These are phyloP conservation scores for Symphodus melops DNA, from an alignment of 2,113 vertebrate genomes.

Conservation along the genomic window DNA sequence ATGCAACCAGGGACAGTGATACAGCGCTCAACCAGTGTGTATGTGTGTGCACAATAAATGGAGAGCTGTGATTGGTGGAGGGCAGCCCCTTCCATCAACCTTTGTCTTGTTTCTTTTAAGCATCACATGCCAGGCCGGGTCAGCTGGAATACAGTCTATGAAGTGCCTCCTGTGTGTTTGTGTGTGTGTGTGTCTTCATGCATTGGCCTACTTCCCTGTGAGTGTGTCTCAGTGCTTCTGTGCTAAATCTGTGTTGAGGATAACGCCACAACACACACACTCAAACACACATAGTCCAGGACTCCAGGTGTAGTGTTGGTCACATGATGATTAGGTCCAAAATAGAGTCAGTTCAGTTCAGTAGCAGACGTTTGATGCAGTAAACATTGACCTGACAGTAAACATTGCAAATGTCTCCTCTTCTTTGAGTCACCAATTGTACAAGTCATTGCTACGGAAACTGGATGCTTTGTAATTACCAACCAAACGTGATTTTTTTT, in stretches of 20 bases:
- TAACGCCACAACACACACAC: not conserved
- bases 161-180: conserved; percentile 42
- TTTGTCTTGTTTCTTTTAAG: conserved; percentile 71
- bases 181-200: conserved; percentile 34
- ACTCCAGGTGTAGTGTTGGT: not conserved
- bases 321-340: not conserved
- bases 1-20: conserved; percentile 79
- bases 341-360: not conserved
- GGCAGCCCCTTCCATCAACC: conserved; percentile 55
- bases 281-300: not conserved
- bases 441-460: not conserved
- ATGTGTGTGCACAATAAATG: not conserved
- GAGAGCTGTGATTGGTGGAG: conserved; percentile 63
- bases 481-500: not conserved
- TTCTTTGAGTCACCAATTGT: not conserved
- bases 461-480: not conserved
- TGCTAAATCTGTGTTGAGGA: conserved; percentile 10
- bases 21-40: conserved; percentile 53
- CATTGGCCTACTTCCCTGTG: conserved; percentile 63
- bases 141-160: conserved; percentile 53
- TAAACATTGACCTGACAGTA: not conserved
- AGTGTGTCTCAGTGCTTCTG: conserved; percentile 15
- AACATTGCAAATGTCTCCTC: not conserved
- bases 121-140: conserved; percentile 52
- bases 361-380: not conserved